Evolutionary conservation across 2,888 invertebrate species (phyloP).

Genomic region (Trachelus iudaicus): DNA sequence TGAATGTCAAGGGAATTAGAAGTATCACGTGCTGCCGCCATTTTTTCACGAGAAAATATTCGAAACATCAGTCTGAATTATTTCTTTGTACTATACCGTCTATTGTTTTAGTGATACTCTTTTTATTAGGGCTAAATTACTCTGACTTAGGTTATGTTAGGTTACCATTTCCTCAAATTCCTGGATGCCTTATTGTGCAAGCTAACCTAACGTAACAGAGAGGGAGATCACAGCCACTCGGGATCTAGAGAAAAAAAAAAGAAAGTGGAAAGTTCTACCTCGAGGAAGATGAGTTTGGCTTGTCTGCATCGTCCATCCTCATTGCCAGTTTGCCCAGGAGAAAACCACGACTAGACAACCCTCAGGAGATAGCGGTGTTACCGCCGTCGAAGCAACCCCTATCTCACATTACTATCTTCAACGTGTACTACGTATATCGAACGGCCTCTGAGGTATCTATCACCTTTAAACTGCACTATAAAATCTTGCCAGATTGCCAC

Average conservation of each 20-base stretch:
- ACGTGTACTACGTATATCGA: background rate
- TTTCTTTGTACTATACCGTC: background rate
- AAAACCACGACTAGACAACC: slow-evolving; percentile 11
- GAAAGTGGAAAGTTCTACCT: background rate
- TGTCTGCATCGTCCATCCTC: slow-evolving; percentile 38
- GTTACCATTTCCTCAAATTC: background rate
- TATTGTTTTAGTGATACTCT: background rate
- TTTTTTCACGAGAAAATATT: background rate
- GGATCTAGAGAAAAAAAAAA: background rate
- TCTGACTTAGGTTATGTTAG: background rate
- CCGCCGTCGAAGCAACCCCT: background rate
- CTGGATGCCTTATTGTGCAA: background rate
- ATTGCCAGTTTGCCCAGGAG: slow-evolving; percentile 28
- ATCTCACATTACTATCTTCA: background rate
- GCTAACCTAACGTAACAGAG: background rate
- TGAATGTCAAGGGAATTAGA: background rate
- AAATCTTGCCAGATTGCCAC: background rate
- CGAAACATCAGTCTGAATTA: background rate
- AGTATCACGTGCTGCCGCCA: background rate
- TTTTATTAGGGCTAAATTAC: background rate
- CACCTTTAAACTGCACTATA: background rate
- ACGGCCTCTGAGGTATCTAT: background rate
- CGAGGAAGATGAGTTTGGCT: slow-evolving; percentile 27
- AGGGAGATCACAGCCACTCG: background rate
- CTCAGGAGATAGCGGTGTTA: background rate